Conservation (phyloP, 2,797 vertebrate species). For the Rhinoraja longicauda region DNA sequence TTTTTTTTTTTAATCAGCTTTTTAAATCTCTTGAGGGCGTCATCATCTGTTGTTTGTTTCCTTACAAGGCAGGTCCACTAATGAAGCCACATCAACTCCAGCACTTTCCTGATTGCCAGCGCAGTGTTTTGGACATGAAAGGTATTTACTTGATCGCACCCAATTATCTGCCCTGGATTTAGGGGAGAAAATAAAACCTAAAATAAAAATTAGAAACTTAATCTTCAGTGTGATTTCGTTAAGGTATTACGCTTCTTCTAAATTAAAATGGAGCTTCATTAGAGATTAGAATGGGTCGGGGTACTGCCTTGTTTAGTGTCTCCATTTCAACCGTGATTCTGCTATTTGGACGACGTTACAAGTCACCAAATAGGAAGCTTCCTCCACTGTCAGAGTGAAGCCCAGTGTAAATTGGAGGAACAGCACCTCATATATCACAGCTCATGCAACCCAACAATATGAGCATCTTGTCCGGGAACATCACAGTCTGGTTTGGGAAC, state of each 20-base stretch:
- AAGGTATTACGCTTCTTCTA: neutral
- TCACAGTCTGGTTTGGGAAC: no score
- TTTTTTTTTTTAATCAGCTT: neutral
- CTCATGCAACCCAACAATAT: no score
- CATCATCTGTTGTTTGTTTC: neutral
- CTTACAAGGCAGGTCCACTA: neutral
- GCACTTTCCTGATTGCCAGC: neutral
- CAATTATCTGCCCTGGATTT: neutral
- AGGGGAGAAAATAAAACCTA: neutral
- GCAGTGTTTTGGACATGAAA: neutral
- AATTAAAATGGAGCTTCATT: neutral
- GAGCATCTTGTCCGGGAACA: no score
- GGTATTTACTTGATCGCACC: neutral
- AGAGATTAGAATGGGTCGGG: neutral
- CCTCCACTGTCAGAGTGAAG: no score
- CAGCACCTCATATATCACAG: no score
- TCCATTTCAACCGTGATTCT: neutral
- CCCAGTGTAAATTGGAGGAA: no score
- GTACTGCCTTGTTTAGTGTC: neutral
- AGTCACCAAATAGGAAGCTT: no score
- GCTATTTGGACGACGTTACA: neutral
- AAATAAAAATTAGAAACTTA: neutral
- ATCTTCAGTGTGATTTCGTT: neutral
- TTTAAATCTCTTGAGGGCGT: neutral
- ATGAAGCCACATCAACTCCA: neutral